Base-by-base conservation (phyloP, 2,797 vertebrate species). In the Hydrolagus colliei region DNA sequence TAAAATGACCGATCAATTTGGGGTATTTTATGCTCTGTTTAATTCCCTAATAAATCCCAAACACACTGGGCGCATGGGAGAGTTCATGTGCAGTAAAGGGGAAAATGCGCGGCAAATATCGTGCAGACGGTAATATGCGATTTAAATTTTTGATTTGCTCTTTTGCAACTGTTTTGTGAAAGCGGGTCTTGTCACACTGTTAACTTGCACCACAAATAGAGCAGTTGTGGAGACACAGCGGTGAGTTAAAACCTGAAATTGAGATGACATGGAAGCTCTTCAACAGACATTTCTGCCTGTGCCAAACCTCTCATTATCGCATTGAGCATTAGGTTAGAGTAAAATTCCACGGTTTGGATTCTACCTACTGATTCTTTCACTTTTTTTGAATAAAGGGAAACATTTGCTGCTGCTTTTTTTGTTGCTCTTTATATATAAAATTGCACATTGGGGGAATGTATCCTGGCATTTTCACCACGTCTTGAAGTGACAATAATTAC, bases 211-310 rank as follows among this genome's bases (percentile, higher is more conserved):
- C 71, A 32, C 41, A 84, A 84, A 84, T 71, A 41, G 63, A 84
- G 79, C 79, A 68, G 79, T 68, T 71, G 18, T 18, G 9, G 32
- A 35, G 52, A 71, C 79, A 27, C 79, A 68, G 79, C 79, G 20
- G 79, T 71, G 79, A 71, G 35, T 77, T 61, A 18, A 77, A 8
- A 77, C 59, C n/a, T 84, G 65, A 27, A 84, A 84, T 84, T 18
- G 16, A 65, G 79, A 84, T 84, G 67, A 71, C 79, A 71, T 35
- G 22, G 22, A 20, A 6, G 41, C 79, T 67, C 65, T 52, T 84
- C 79, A 84, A 18, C 62, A 71, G 63, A 9, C 18, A 11, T 68
- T 84, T 84, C 63, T 84, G 79, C 68, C 20, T 27, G 67, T 68
- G 79, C 32, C 32, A 67, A 41, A 71, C 27, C 79, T 68, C 63